phyloP scores from a whole-genome alignment of 2,113 vertebrate genomes.

The Lepisosteus oculatus region DNA sequence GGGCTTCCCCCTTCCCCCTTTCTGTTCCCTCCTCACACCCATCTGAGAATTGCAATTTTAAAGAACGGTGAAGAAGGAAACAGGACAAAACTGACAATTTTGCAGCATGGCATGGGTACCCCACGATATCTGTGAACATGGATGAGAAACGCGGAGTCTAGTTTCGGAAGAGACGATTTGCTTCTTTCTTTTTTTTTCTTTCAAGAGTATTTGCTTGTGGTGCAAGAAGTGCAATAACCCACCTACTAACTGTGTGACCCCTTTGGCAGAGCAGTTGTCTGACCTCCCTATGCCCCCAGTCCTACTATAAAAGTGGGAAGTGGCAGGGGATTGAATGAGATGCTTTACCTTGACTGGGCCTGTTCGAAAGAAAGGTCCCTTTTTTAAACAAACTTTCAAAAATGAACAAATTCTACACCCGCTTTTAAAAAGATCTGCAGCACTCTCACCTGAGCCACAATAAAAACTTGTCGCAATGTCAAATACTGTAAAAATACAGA shows the following conservation, averaged over 20 bases:
- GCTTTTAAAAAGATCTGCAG: too few species aligned
- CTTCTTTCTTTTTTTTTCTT: slow-evolving; percentile 6
- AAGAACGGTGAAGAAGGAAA: slow-evolving; percentile 4
- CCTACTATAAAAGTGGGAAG: background rate
- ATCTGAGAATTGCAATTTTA: slow-evolving; percentile 8
- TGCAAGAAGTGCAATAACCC: background rate
- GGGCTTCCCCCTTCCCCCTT: background rate
- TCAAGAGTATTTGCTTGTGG: background rate
- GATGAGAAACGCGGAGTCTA: background rate
- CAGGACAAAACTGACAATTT: background rate
- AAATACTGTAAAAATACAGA: too few species aligned
- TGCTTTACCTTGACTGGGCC: background rate
- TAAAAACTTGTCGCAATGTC: too few species aligned
- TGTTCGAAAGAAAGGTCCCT: too few species aligned
- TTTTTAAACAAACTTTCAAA: too few species aligned
- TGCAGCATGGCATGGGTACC: background rate
- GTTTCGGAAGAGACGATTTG: background rate
- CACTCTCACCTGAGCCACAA: too few species aligned
- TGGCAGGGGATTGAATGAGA: background rate
- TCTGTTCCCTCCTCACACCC: slow-evolving; percentile 12
- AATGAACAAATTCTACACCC: too few species aligned
- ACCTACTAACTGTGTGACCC: slow-evolving; percentile 8
- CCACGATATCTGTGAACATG: background rate
- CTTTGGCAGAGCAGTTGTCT: background rate
- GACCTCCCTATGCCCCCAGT: slow-evolving; percentile 9